Evolutionary conservation across 2,113 vertebrate species (phyloP), one percentile per base, ranked within the genome.

Genomic region (Poeciliopsis turrubarensis): DNA sequence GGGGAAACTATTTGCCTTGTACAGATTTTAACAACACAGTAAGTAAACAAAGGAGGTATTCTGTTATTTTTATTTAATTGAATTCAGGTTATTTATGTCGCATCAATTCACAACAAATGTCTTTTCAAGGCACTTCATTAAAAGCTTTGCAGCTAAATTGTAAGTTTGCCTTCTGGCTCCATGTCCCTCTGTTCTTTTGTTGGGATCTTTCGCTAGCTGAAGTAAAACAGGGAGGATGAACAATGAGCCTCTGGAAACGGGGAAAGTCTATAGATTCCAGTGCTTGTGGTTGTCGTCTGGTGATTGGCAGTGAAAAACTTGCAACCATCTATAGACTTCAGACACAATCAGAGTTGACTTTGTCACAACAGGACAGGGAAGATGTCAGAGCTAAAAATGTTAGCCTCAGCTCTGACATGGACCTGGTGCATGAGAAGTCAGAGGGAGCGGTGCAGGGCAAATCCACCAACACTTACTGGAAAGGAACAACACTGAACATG

Each of bases 401-500:
- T 26, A 25, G 80, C 61, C 44, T 26, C 11, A 1, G 75, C 78
- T 2, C 26, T 81, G 87, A 87, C 77, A 79, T 87, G 87, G 83
- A 63, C 78, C 70, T 71, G 80, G 77, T 19, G 71, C 82, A 51
- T 30, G 6, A 70, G 73, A 87, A 70, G 81, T 82, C 68, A 80
- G 22, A 15, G 62, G 64, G 78, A 72, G 71, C 2, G 19, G 68
- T 47, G 80, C 26, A 10, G 54, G 65, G 77, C 51, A 0, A 27
- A 81, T 65, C 77, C 77, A 78, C 77, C 76, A 17, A 87, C 86
- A 84, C 75, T 72, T 51, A 81, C 65, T 69, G 75, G 85, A 73
- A 66, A 41, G 39, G 47, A 75, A 83, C 87, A 57, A 92, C 85
- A 86, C 70, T 74, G 41, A 82, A 73, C 92, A 94, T 94, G 94